phyloP scores from a whole-genome alignment of 2,888 invertebrate species.

The Chloroclysta siterata region DNA sequence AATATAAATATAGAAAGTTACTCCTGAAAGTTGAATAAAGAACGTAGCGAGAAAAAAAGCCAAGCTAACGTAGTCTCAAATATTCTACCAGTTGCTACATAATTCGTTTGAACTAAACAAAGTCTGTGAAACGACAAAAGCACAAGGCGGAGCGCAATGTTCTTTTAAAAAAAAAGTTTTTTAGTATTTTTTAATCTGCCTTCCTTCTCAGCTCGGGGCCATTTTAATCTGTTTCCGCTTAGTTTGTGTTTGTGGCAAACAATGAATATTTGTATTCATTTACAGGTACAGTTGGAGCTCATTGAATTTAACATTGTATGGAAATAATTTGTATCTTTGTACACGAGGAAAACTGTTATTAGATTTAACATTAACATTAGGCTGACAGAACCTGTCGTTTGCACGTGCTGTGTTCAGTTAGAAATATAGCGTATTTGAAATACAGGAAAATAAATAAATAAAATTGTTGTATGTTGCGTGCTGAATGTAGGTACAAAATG shows the following conservation, averaged over 20 bases:
- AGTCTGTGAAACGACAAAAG: conserved; percentile 31
- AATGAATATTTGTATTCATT: conserved; percentile 10
- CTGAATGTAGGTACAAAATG: no score
- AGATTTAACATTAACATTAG: no score
- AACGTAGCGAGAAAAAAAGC: neutral
- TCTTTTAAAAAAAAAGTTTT: conserved; percentile 58
- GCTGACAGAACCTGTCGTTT: no score
- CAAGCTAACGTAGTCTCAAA: neutral
- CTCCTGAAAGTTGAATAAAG: no score
- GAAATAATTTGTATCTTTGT: neutral
- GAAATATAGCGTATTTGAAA: no score
- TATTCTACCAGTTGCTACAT: neutral
- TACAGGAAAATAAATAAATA: no score
- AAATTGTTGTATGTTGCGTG: no score
- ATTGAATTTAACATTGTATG: conserved; percentile 14
- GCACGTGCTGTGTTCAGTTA: neutral
- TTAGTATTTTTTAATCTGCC: conserved; percentile 76
- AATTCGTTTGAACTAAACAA: conserved; percentile 26
- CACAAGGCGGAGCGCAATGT: conserved; percentile 47
- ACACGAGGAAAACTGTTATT: neutral
- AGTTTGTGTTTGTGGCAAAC: conserved; percentile 21
- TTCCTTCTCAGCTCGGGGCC: conserved; percentile 68
- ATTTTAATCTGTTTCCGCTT: conserved; percentile 75
- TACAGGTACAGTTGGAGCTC: conserved; percentile 4
- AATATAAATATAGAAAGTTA: no score